Evolutionary conservation across 2,113 vertebrate species (phyloP).

Genomic region (Pedetes capensis): DNA sequence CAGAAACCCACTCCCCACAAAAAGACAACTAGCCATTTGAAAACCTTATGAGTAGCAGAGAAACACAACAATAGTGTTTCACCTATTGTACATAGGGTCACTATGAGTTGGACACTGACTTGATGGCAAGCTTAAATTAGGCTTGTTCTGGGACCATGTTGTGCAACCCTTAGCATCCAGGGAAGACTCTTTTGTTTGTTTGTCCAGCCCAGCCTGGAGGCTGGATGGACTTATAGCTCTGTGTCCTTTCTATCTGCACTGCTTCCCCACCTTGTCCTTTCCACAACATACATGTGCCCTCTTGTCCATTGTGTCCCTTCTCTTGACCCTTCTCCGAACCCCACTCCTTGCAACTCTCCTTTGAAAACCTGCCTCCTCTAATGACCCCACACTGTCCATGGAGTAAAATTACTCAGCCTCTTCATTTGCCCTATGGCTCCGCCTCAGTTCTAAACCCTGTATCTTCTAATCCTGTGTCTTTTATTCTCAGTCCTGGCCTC

Average conservation of each 20-base stretch:
- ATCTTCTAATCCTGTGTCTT: background rate
- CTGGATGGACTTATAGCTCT: background rate
- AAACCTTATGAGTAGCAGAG: no score
- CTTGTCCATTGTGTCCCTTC: background rate
- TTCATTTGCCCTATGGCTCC: background rate
- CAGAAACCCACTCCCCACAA: no score
- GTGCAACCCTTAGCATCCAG: background rate
- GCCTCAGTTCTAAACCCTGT: background rate
- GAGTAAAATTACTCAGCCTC: background rate
- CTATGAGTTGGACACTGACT: no score
- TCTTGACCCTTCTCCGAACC: background rate
- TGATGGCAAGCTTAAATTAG: background rate
- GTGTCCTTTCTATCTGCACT: background rate
- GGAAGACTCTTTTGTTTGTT: background rate
- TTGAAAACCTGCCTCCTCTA: background rate
- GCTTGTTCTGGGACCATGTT: background rate
- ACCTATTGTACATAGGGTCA: no score
- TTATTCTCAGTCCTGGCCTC: background rate
- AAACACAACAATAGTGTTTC: no score
- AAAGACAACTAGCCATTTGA: no score
- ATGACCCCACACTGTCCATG: background rate
- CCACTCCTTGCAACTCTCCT: background rate
- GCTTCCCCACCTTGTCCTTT: background rate
- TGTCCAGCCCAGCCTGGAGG: no score
- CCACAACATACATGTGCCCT: background rate